Conservation (phyloP, 1,140 invertebrate genomes). For the Conus ventricosus region DNA sequence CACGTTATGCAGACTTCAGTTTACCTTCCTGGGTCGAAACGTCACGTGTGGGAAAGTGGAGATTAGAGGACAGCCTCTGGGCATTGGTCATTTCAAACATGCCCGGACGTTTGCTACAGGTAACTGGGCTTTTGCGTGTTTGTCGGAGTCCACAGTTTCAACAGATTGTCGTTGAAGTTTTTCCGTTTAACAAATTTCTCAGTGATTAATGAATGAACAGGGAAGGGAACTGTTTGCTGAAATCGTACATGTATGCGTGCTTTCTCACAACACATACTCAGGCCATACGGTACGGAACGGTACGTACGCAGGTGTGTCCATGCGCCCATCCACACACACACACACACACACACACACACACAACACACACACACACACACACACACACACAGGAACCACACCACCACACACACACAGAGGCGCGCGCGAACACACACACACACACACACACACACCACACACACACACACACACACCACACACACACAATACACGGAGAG, state of each 20-base stretch:
- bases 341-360: background rate
- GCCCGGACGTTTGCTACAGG: background rate
- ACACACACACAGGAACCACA: no score
- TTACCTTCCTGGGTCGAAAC: no score
- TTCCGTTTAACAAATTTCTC: background rate
- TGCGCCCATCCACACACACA: background rate
- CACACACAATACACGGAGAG: no score
- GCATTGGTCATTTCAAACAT: background rate
- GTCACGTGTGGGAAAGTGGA: no score
- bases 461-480: no score
- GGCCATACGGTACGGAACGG: background rate
- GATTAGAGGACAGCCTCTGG: no score
- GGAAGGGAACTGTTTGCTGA: background rate
- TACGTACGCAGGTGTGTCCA: background rate
- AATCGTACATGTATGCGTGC: background rate
- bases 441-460: background rate
- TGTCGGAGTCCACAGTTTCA: background rate
- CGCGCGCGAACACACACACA: background rate
- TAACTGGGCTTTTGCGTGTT: background rate
- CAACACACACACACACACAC: background rate
- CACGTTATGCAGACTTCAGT: no score
- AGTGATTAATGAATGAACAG: background rate
- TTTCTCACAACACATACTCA: background rate
- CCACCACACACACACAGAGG: no score
- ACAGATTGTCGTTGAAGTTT: no score